Base-by-base conservation (phyloP, 2,113 vertebrate genomes). In the Mungos mungo region DNA sequence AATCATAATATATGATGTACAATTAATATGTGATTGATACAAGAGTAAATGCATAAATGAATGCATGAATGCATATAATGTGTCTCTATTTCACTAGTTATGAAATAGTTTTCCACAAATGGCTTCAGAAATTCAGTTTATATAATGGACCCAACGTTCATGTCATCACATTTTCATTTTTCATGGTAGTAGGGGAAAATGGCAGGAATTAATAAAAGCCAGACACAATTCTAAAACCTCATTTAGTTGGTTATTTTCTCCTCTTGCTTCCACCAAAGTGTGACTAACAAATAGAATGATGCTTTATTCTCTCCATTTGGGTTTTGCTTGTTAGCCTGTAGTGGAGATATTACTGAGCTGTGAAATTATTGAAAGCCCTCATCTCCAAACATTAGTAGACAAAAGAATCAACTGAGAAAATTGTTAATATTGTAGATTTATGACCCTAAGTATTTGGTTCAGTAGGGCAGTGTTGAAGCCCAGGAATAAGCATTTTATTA, bases 261-360 rank as follows among this genome's bases (percentile, higher is more conserved):
- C 50, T 89, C 54, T 95, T 90, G 47, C 69, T 96, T 93, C 86
- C 69, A 96, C 41, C 54, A 93, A 89, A 95, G 89, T 97, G 89
- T 95, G 65, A 84, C 96, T 93, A 96, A 96, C 89, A 96, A 92
- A 93, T 80, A 96, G 94, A 95, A 93, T 74, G 74, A 69, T 86
- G 80, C 86, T 96, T 89, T 90, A 74, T 95, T 95, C 84, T 90
- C 33, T 86, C 77, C 65, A 84, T 91, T 89, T 96, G 69, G 65
- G 35, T 95, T 97, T 95, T 97, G 79, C 93, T 95, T 93, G 11
- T 95, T 93, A 95, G 93, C 87, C 35, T 93, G 76, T 38, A 84
- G 82, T 71, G 31, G 23, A 95, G 35, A 52, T 96, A 94, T 96
- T 92, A 92, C 77, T 93, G 89, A 93, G 69, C 91, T 97, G 86